phyloP scores from a whole-genome alignment of 2,888 invertebrate genomes.

The Ommatoiulus sabulosus region DNA sequence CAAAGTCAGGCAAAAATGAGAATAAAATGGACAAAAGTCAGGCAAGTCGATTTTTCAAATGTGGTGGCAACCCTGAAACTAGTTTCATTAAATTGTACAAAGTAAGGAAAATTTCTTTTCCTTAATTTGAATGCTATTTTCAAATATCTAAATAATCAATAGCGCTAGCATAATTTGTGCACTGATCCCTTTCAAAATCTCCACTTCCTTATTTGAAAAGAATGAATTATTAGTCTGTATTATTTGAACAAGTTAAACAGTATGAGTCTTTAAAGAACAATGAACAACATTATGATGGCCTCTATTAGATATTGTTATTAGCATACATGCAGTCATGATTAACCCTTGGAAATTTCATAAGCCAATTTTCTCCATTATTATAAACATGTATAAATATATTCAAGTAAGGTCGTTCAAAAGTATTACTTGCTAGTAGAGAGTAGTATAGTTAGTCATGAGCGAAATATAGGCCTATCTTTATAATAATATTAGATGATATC shows the following conservation, averaged over 20 bases:
- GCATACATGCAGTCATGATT: not conserved
- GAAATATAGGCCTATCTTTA: too few species aligned
- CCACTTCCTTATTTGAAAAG: not conserved
- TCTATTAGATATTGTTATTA: not conserved
- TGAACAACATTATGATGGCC: not conserved
- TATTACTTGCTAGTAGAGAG: too few species aligned
- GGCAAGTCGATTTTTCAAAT: too few species aligned
- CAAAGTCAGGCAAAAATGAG: too few species aligned
- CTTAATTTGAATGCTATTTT: not conserved
- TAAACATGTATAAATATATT: not conserved
- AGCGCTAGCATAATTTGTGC: not conserved
- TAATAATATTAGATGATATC: too few species aligned
- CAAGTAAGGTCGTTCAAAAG: too few species aligned
- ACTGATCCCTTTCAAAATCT: not conserved
- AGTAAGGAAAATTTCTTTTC: not conserved
- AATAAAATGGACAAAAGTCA: too few species aligned
- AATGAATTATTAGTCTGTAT: not conserved
- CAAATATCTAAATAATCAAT: not conserved
- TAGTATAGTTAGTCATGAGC: too few species aligned
- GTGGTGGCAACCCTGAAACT: too few species aligned
- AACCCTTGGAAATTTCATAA: not conserved
- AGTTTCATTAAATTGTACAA: not conserved
- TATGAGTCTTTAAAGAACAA: not conserved
- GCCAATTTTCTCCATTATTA: not conserved
- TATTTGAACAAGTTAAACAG: not conserved